phyloP scores from a whole-genome alignment of 2,888 invertebrate species.

The Lepidochrysops patricia region DNA sequence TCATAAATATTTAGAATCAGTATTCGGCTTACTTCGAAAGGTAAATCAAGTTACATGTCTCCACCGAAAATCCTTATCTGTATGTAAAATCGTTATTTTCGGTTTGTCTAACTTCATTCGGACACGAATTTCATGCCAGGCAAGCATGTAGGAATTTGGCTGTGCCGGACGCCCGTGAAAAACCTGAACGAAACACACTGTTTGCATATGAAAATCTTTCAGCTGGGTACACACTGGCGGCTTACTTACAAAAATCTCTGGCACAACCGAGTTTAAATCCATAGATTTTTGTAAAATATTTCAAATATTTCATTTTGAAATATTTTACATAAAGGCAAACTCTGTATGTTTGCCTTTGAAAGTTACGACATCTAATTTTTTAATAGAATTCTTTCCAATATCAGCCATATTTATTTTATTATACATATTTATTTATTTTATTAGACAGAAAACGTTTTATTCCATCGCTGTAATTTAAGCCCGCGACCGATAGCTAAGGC shows the following conservation, averaged over 20 bases:
- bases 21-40: background rate
- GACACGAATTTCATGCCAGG: constrained; percentile 34
- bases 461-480: no score
- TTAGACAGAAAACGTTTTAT: no score
- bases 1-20: constrained; percentile 1
- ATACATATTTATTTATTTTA: no score
- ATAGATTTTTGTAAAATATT: no score
- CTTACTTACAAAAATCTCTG: background rate
- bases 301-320: no score
- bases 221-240: constrained; percentile 4
- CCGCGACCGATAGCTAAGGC: no score
- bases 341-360: no score
- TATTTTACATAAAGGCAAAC: no score
- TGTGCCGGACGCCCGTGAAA: constrained; percentile 32
- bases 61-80: constrained; percentile 4
- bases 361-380: no score
- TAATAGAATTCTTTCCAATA: no score
- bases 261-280: no score
- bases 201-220: constrained; percentile 27
- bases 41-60: constrained; percentile 3
- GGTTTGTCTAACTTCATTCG: constrained; percentile 28
- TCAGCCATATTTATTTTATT: no score
- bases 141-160: constrained; percentile 34
- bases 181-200: constrained; percentile 33
- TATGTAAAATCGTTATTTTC: constrained; percentile 15